Base-by-base conservation (phyloP, 1,140 invertebrate genomes). In the Drosophila kurseongensis region DNA sequence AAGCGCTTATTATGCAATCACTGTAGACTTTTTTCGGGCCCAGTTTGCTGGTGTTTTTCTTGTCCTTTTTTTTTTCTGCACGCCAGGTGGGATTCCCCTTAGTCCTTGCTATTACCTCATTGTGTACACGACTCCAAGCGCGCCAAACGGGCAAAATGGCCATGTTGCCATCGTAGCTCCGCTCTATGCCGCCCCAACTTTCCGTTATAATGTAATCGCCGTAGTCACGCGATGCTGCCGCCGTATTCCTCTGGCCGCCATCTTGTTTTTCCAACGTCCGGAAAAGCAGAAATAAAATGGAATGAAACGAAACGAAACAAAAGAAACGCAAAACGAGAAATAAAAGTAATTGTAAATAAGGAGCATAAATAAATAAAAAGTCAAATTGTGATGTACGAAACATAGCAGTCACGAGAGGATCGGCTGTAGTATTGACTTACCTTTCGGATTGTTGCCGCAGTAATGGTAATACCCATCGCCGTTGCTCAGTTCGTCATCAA, bases 151-250 rank as follows among this genome's bases (percentile, higher is more conserved):
- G 90, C 77, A 91, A 86, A 90, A 91, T 91, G 73, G 90, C 80
- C 90, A 91, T 91, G 76, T 91, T 89, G 75, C 90, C 86, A 63
- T 91, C 90, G 76, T 91, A 91, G 90, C 86, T 86, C 63, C 90
- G 90, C 67, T 91, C 90, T 69, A 91, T 90, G 75, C 90, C 90
- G 63, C 83, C 86, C 90, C 90, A 91, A 86, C 90, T 84, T 89
- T 91, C 90, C 78, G 90, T 91, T 90, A 91, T 89, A 91, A 91
- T 89, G 84, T 91, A 91, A 91, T 91, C 83, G 81, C 77, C 84
- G 90, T 90, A 91, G 90, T 90, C 90, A 91, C 90, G 90, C 90
- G 81, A 91, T 90, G 78, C 80, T 84, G 90, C 63, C 45, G 38
- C 44, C 42, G 47, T 48, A 45, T 52, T 47, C 47, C 75, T 62